These are phyloP conservation scores for Anagrus nilaparvatae DNA, from an alignment of 1,140 invertebrate genomes.

Conservation along the genomic window DNA sequence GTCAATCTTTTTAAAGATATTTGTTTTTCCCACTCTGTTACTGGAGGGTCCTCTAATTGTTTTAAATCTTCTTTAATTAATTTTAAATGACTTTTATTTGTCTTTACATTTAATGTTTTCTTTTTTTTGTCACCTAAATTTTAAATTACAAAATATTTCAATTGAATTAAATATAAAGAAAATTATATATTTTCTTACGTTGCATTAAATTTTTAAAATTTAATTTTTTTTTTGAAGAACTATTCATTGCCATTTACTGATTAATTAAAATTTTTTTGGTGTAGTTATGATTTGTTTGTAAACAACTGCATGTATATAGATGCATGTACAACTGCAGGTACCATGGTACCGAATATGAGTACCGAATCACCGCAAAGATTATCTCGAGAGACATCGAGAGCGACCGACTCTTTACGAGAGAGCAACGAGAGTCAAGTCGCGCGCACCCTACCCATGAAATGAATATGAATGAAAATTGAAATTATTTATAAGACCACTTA, in stretches of 20 bases:
- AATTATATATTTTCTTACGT: constrained; percentile 7
- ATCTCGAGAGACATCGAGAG: too few relatives aligned
- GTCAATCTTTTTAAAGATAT: constrained; percentile 23
- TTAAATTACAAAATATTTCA: not conserved
- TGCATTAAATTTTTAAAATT: constrained; percentile 14
- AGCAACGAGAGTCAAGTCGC: not conserved
- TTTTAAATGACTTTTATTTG: constrained; percentile 20
- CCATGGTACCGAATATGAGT: too few relatives aligned
- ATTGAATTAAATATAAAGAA: not conserved
- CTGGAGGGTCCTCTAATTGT: constrained; percentile 32
- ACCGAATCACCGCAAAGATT: too few relatives aligned
- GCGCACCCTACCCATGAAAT: too few relatives aligned
- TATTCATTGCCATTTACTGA: too few relatives aligned
- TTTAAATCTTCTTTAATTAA: constrained; percentile 28
- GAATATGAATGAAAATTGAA: too few relatives aligned
- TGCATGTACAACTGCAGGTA: too few relatives aligned
- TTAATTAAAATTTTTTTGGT: too few relatives aligned
- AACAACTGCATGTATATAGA: too few relatives aligned
- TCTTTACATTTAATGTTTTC: constrained; percentile 15
- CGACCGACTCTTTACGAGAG: not conserved
- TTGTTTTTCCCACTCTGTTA: constrained; percentile 26
- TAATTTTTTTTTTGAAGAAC: constrained; percentile 15
- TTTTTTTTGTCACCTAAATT: constrained; percentile 9
- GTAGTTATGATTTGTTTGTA: too few relatives aligned
- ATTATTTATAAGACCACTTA: too few relatives aligned